These are phyloP conservation scores for Cyaniris semiargus DNA, from an alignment of 2,888 invertebrate genomes.

Conservation along the genomic window DNA sequence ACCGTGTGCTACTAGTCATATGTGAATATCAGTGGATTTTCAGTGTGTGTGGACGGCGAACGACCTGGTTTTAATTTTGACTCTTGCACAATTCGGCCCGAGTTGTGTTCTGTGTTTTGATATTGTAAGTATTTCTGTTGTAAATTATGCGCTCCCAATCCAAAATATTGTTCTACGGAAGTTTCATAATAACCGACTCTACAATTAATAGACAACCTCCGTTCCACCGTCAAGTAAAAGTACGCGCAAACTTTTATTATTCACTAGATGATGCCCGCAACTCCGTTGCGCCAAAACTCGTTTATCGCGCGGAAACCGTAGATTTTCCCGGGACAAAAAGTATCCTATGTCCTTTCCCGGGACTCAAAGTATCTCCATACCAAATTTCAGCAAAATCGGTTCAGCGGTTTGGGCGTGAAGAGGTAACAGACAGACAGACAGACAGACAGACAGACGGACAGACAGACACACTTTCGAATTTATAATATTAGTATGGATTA, in stretches of 20 bases:
- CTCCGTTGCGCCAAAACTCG: too few relatives aligned
- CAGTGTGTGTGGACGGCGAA: conserved; percentile 47
- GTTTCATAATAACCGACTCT: neutral
- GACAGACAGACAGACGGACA: too few relatives aligned
- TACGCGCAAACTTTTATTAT: neutral
- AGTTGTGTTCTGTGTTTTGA: conserved; percentile 44
- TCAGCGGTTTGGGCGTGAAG: too few relatives aligned
- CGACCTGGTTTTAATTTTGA: conserved; percentile 72
- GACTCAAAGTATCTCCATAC: too few relatives aligned
- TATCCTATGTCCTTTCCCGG: too few relatives aligned
- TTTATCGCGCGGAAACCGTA: too few relatives aligned
- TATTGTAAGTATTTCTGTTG: conserved; percentile 48
- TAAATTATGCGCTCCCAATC: conserved; percentile 23
- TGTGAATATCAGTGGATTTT: conserved; percentile 42
- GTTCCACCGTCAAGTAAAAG: neutral
- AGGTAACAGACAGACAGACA: too few relatives aligned
- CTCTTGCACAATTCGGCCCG: conserved; percentile 60
- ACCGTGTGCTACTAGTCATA: conserved; percentile 43
- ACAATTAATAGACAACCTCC: neutral
- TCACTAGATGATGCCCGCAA: too few relatives aligned
- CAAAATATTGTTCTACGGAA: conserved; percentile 6
- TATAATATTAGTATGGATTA: too few relatives aligned
- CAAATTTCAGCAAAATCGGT: too few relatives aligned
- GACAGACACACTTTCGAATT: too few relatives aligned
- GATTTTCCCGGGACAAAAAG: too few relatives aligned